phyloP scores from a whole-genome alignment of 2,113 vertebrate species.

The Pteropus alecto region DNA sequence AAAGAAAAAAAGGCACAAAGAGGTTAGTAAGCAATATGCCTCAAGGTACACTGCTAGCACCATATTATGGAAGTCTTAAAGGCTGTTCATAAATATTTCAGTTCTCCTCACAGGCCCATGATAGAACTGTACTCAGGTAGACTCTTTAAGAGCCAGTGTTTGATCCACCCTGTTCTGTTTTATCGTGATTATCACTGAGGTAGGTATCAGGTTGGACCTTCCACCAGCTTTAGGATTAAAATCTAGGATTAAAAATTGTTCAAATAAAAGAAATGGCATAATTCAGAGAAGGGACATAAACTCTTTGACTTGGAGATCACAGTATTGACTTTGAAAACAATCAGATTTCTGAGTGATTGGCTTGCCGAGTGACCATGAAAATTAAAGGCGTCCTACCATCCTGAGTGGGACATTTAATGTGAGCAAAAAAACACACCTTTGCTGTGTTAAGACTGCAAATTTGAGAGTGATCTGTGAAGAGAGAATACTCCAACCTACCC shows the following conservation, averaged over 20 bases:
- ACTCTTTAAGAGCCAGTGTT: neutral
- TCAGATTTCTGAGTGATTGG: neutral
- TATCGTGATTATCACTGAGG: neutral
- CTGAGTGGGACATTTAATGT: neutral
- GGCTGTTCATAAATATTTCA: neutral
- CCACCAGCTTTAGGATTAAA: neutral
- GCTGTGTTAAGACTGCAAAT: neutral
- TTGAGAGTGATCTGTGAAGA: neutral
- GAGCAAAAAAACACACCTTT: neutral
- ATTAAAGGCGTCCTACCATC: neutral
- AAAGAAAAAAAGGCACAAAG: conserved; percentile 1
- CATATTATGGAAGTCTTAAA: neutral
- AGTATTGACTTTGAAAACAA: neutral
- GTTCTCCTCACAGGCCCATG: neutral
- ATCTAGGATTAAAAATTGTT: neutral
- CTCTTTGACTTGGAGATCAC: neutral
- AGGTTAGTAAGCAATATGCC: neutral
- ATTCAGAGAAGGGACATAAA: neutral
- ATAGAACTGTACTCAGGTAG: neutral
- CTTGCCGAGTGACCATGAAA: neutral
- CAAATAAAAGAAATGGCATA: neutral
- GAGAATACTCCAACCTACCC: neutral
- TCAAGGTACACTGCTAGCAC: neutral
- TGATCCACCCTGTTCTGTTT: neutral
- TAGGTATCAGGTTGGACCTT: neutral